These are phyloP conservation scores for Mionectes olivaceus DNA, from an alignment of 2,797 vertebrate species.

Conservation along the genomic window DNA sequence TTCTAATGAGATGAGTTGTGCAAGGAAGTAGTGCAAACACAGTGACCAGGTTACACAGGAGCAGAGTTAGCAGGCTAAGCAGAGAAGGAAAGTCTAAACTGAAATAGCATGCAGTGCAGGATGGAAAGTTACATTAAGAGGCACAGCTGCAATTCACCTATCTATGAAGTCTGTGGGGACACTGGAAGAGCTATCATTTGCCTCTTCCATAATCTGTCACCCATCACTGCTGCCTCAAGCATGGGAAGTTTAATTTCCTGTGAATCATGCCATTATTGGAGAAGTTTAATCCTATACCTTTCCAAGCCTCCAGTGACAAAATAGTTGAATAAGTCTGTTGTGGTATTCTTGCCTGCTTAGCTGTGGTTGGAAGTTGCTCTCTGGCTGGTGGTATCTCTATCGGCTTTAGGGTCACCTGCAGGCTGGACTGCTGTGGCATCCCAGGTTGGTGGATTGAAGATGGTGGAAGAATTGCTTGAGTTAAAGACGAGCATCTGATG, in stretches of 20 bases:
- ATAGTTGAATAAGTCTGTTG: not conserved
- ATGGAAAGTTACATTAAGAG: not conserved
- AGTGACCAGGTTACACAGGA: not conserved
- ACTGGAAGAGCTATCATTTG: not conserved
- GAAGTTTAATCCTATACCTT: not conserved
- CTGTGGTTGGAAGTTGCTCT: not conserved
- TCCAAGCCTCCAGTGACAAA: not conserved
- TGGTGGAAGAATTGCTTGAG: constrained; percentile 15
- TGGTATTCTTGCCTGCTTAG: not conserved
- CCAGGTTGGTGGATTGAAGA: constrained; percentile 6
- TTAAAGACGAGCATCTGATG: constrained; percentile 35
- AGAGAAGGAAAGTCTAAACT: not conserved
- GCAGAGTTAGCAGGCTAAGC: not conserved
- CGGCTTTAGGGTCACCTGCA: constrained; percentile 2
- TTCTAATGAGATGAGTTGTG: not conserved
- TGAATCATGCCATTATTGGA: not conserved
- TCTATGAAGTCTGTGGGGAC: not conserved
- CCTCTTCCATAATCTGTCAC: not conserved
- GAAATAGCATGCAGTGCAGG: not conserved
- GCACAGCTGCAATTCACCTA: not conserved
- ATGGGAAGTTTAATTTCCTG: constrained; percentile 30
- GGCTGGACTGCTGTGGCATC: not conserved
- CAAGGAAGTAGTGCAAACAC: not conserved
- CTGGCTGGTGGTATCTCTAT: not conserved
- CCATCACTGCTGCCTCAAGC: not conserved